Conservation (phyloP, 2,113 vertebrate species). For the Paratilapia polleni region DNA sequence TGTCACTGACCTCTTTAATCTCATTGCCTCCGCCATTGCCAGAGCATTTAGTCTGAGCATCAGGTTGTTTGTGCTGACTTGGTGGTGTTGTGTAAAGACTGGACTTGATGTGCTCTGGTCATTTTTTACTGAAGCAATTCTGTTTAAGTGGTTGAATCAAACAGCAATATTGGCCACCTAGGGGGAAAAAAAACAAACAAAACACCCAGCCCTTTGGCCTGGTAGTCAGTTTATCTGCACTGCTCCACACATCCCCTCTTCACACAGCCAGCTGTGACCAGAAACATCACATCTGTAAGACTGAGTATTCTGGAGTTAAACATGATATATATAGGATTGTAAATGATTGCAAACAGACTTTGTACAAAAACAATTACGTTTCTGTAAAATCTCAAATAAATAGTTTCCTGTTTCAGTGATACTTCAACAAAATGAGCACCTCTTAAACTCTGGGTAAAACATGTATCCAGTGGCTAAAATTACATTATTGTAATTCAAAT, state of each 20-base stretch:
- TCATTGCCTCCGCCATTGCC: constrained; percentile 14
- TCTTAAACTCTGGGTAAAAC: background rate
- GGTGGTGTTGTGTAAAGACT: constrained; percentile 32
- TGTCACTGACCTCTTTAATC: constrained; percentile 37
- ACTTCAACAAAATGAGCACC: background rate
- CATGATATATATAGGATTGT: background rate
- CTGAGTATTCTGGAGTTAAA: background rate
- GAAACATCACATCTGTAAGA: constrained; percentile 10
- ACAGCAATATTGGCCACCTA: constrained; percentile 64
- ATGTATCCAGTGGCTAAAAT: background rate
- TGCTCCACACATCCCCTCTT: constrained; percentile 34
- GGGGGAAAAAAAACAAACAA: constrained; percentile 16
- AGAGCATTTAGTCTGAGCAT: constrained; percentile 11
- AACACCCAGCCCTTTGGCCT: constrained; percentile 26
- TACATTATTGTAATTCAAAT: background rate
- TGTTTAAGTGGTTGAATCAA: constrained; percentile 66
- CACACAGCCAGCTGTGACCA: constrained; percentile 15
- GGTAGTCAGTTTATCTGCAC: constrained; percentile 58
- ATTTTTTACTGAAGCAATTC: constrained; percentile 65
- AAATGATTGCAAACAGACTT: background rate
- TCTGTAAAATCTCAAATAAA: background rate
- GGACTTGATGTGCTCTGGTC: constrained; percentile 33
- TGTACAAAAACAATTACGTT: background rate
- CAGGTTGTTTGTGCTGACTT: constrained; percentile 53
- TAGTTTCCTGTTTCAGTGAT: background rate